Conservation (phyloP, 2,113 vertebrate genomes). For the Pterocles burchelli region DNA sequence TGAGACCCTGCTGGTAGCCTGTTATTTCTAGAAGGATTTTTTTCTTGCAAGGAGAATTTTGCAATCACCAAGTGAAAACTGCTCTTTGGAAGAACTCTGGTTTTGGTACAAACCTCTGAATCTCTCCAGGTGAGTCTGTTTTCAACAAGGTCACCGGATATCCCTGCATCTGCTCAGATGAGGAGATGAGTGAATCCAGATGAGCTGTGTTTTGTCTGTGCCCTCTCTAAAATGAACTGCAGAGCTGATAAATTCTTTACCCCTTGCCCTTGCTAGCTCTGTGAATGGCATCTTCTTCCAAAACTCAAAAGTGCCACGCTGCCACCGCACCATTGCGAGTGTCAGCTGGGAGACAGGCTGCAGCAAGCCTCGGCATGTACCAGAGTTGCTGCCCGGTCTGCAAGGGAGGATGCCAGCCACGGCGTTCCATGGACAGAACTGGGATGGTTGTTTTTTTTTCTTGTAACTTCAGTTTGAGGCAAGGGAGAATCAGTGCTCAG, state of each 20-base stretch:
- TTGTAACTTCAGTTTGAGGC: neutral
- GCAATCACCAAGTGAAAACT: neutral
- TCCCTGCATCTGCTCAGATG: slow-evolving; percentile 14
- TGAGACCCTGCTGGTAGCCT: neutral
- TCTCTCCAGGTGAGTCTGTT: slow-evolving; percentile 39
- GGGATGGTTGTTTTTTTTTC: neutral
- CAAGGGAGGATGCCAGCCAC: neutral
- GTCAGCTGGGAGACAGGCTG: slow-evolving; percentile 12
- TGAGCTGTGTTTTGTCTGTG: slow-evolving; percentile 9
- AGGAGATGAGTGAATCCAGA: slow-evolving; percentile 41
- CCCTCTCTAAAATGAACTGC: neutral
- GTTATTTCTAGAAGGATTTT: neutral
- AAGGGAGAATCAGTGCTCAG: neutral
- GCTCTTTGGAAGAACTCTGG: neutral
- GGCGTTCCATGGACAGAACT: neutral
- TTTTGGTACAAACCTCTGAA: neutral
- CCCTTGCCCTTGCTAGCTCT: neutral
- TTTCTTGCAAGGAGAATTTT: neutral
- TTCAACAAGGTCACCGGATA: slow-evolving; percentile 31
- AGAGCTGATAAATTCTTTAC: slow-evolving; percentile 22
- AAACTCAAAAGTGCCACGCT: neutral
- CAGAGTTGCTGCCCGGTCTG: neutral
- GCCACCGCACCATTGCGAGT: neutral
- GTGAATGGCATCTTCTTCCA: neutral
- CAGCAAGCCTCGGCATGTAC: neutral